These are phyloP conservation scores for Diogma glabrata DNA, from an alignment of 2,888 invertebrate genomes.

Conservation along the genomic window DNA sequence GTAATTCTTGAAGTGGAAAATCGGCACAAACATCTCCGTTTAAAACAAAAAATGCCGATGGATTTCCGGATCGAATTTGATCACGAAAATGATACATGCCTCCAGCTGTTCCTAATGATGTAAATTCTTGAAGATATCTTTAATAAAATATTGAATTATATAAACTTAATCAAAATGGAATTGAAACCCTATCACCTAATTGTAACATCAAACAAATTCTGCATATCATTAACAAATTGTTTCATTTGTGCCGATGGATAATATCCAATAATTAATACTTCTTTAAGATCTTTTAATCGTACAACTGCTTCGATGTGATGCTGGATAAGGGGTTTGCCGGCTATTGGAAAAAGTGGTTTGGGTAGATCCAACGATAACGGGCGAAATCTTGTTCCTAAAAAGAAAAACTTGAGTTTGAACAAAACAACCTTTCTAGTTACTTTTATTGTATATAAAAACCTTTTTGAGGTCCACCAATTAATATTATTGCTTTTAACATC, in stretches of 20 bases:
- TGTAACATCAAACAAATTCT: slow-evolving; percentile 65
- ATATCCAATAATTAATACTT: slow-evolving; percentile 89
- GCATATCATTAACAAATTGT: slow-evolving; percentile 78
- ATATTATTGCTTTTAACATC: slow-evolving; percentile 76
- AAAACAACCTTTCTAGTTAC: not conserved
- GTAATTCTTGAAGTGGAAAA: slow-evolving; percentile 78
- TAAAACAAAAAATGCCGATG: slow-evolving; percentile 83
- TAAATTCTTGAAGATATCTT: slow-evolving; percentile 86
- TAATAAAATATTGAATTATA: no score
- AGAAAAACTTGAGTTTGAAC: not conserved
- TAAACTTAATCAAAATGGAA: no score
- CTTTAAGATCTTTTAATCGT: slow-evolving; percentile 64
- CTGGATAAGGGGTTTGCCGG: slow-evolving; percentile 89
- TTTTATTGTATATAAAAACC: slow-evolving; percentile 41
- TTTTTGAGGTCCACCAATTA: slow-evolving; percentile 91
- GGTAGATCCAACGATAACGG: slow-evolving; percentile 95
- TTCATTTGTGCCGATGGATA: slow-evolving; percentile 76
- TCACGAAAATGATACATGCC: slow-evolving; percentile 95
- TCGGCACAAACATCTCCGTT: slow-evolving; percentile 98
- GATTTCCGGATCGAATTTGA: slow-evolving; percentile 80
- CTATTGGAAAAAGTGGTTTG: slow-evolving; percentile 94
- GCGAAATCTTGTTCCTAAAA: slow-evolving; percentile 86
- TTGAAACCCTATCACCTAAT: no score
- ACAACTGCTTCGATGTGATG: slow-evolving; percentile 94
- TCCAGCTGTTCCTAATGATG: slow-evolving; percentile 89